Conservation (phyloP, 2,113 vertebrate species). For the Pimephales promelas region DNA sequence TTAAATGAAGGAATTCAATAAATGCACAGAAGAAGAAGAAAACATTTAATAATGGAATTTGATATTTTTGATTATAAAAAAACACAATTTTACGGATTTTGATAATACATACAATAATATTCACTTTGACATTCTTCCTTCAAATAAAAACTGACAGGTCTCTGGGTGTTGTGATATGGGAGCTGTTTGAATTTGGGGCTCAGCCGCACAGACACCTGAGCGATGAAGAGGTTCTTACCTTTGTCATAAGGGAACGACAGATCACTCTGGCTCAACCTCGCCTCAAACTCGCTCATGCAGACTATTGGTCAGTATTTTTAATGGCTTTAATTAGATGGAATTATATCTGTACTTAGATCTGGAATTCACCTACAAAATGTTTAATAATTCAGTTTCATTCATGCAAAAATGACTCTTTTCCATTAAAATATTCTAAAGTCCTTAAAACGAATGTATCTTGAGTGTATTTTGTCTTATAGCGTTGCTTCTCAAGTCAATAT, state of each 20-base stretch:
- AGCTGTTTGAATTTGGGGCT: constrained; percentile 90
- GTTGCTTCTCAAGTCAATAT: no score
- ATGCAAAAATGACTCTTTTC: no score
- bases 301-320: constrained; percentile 83
- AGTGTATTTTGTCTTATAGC: not conserved
- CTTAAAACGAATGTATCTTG: not conserved
- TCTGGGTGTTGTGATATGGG: constrained; percentile 91
- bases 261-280: constrained; percentile 88
- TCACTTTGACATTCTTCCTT: not conserved
- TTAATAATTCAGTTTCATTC: no score
- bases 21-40: not conserved
- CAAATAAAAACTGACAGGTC: constrained; percentile 75
- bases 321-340: not conserved
- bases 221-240: constrained; percentile 89
- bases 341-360: not conserved
- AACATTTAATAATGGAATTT: not conserved
- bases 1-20: not conserved
- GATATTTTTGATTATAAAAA: not conserved
- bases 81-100: not conserved
- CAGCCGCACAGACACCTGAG: constrained; percentile 91
- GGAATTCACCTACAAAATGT: no score
- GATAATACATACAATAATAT: not conserved
- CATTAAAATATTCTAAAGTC: no score
- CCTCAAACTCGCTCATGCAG: constrained; percentile 87
- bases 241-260: constrained; percentile 87